Base-by-base conservation (phyloP, 2,113 vertebrate genomes). In the Crotalus horridus region DNA sequence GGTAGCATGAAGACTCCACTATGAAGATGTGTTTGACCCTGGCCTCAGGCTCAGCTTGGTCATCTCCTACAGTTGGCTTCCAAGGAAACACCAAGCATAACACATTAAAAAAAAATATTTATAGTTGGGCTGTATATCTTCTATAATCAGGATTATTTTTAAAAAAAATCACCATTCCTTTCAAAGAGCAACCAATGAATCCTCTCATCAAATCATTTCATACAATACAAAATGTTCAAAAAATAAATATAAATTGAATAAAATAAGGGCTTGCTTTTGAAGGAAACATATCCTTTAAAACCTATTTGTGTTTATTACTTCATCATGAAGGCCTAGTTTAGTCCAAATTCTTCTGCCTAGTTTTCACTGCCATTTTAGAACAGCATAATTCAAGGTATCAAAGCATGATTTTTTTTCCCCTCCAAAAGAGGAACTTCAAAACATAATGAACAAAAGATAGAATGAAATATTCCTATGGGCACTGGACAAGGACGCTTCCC, bases 281-380 rank as follows among this genome's bases (percentile, higher is more conserved):
- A 53, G 20, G 23, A 43, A 81, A 81, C 17, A 43, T 43, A 43
- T 43, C 3, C 74, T 81, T 6, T 39, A 95, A 96, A 95, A 89
- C 20, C 48, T 81, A 46, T 13, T 93, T 96, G 96, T 96, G 54
- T 55, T 20, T 93, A 89, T 91, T 58, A 93, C 61, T 8, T 56
- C 11, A 10, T 23, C 94, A 94, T 89, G 89, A 96, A 95, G 89
- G 89, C 55, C 7, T 88, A 95, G 94, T 91, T 6, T 94, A 97
- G 96, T 95, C 94, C 90, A 93, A 56, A 81, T 87, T 54, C 86
- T 74, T 64, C 94, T 2, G 5, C 46, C 90, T 93, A 56, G 17
- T 92, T 24, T 54, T 6, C 43, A 0, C 55, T 46, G 56, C 46
- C 94, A 2, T 10, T 56, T 48, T 89, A 3, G 88, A 93, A 92